Evolutionary conservation across 2,113 vertebrate species (phyloP).

Genomic region (Zapus hudsonius): DNA sequence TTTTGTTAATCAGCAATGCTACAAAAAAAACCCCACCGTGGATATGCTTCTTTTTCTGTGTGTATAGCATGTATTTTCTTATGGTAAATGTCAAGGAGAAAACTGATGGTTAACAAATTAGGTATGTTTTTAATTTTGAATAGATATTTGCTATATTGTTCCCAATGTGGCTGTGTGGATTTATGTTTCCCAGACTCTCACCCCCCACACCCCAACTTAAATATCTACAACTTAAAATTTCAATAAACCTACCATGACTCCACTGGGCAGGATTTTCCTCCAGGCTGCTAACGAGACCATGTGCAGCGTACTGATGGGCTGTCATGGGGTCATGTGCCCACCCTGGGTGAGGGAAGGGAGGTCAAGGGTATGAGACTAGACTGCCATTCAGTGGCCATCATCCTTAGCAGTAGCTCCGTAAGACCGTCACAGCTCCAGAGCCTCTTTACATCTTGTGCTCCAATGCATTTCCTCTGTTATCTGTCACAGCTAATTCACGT

Average conservation of each 20-base stretch:
- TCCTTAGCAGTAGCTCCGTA: not conserved
- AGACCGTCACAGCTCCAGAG: not conserved
- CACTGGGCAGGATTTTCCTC: not conserved
- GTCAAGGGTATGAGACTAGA: no score
- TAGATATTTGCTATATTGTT: not conserved
- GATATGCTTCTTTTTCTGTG: not conserved
- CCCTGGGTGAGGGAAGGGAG: no score
- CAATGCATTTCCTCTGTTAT: not conserved
- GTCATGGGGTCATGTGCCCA: not conserved
- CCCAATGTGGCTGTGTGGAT: not conserved
- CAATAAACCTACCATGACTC: not conserved
- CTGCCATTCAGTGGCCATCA: not conserved
- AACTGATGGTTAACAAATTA: not conserved
- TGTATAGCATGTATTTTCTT: not conserved
- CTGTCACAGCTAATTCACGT: not conserved
- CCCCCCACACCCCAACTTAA: not conserved
- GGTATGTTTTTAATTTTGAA: not conserved
- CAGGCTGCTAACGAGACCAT: not conserved
- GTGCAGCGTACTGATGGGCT: not conserved
- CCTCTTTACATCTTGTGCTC: not conserved
- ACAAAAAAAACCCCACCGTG: not conserved
- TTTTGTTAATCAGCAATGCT: conserved; percentile 4
- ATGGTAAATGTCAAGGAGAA: conserved; percentile 7
- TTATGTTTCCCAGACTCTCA: not conserved
- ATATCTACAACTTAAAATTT: not conserved